Percentiles rank a stretch among this genome's conserved stretches.
These are phyloP conservation scores for Morone chrysops DNA, from an alignment of 2,113 vertebrate genomes.

Conservation along the genomic window DNA sequence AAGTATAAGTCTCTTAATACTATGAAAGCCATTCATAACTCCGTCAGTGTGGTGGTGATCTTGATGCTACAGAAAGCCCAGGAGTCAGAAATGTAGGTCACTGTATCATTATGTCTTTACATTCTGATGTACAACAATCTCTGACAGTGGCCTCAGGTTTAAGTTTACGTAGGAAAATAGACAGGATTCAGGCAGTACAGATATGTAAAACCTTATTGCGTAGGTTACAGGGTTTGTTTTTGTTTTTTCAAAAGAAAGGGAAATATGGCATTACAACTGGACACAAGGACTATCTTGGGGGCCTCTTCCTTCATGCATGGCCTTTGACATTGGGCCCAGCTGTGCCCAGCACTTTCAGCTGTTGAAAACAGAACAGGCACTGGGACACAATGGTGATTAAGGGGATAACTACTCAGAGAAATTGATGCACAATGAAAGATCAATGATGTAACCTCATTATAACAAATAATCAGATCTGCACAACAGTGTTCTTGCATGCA, in stretches of 20 bases:
- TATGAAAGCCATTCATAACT: background rate
- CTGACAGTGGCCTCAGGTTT: background rate
- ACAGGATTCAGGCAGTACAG: too few species aligned
- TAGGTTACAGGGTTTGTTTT: too few species aligned
- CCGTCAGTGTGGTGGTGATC: too few species aligned
- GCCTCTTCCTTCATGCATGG: background rate
- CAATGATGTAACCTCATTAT: slow-evolving; percentile 6
- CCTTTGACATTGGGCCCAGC: slow-evolving; percentile 6
- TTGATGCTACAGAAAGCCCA: background rate
- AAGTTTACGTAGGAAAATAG: too few species aligned
- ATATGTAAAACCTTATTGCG: too few species aligned
- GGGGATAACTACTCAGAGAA: background rate
- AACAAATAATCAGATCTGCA: background rate
- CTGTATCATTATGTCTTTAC: background rate
- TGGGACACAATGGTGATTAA: background rate
- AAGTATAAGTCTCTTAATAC: background rate
- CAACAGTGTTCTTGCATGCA: background rate
- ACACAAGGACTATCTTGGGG: background rate
- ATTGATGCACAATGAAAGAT: slow-evolving; percentile 22
- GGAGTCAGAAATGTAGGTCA: background rate
- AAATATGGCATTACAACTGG: background rate
- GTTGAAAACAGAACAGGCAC: slow-evolving; percentile 7
- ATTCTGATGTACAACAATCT: background rate
- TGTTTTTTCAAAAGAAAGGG: background rate
- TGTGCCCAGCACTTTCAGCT: slow-evolving; percentile 3